Conservation (phyloP, 2,797 vertebrate genomes). For the Erethizon dorsatum region DNA sequence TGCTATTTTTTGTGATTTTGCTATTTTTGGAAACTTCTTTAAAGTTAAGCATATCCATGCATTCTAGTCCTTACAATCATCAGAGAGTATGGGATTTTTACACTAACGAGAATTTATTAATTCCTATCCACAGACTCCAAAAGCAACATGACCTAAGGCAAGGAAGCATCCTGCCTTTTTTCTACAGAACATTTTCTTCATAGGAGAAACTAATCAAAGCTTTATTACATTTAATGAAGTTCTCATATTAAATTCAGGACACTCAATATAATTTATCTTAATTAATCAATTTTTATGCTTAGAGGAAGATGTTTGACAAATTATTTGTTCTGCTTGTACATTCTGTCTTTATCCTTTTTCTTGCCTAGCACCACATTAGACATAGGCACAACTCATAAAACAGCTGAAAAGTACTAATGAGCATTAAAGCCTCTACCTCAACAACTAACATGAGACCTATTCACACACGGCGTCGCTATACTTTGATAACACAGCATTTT, state of each 20-base stretch:
- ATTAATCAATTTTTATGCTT: conserved; percentile 86
- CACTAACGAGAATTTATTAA: not conserved
- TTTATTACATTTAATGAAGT: conserved; percentile 84
- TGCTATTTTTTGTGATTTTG: not conserved
- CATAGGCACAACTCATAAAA: conserved; percentile 74
- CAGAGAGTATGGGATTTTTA: not conserved
- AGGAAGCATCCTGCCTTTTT: conserved; percentile 69
- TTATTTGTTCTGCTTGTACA: conserved; percentile 86
- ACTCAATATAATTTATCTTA: conserved; percentile 86
- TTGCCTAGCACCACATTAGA: conserved; percentile 69
- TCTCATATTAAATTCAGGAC: conserved; percentile 84
- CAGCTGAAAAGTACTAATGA: conserved; percentile 81
- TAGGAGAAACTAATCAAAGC: conserved; percentile 80
- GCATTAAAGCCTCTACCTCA: conserved; percentile 62
- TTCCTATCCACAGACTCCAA: not conserved
- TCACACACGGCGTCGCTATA: conserved; percentile 77
- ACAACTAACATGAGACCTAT: conserved; percentile 73
- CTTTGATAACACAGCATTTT: conserved; percentile 75
- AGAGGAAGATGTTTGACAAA: conserved; percentile 85
- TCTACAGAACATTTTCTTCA: conserved; percentile 76
- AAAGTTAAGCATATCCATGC: not conserved
- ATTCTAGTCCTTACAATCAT: not conserved
- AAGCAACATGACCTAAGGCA: not conserved
- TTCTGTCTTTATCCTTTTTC: conserved; percentile 84
- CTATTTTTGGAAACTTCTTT: conserved; percentile 3